phyloP scores from a whole-genome alignment of 2,888 invertebrate species.

The Timema podura region DNA sequence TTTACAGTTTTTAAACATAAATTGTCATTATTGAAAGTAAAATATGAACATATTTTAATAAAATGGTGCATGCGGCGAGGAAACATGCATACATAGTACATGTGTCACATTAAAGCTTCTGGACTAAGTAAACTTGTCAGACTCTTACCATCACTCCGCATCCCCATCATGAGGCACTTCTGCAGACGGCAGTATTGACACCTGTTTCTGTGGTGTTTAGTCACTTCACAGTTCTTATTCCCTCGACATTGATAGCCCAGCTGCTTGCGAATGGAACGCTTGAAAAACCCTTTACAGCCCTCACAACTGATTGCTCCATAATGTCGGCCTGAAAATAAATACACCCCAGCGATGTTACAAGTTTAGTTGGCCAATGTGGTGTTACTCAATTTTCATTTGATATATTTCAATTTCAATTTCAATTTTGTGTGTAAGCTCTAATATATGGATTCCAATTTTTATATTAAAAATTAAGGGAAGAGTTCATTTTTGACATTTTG shows the following conservation, averaged over 20 bases:
- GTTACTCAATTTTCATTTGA: no score
- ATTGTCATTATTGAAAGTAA: no score
- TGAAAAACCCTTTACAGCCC: conserved; percentile 98
- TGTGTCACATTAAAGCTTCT: no score
- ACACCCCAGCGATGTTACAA: no score
- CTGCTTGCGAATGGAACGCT: conserved; percentile 94
- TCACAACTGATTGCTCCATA: conserved; percentile 92
- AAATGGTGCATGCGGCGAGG: no score
- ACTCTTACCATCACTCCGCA: conserved; percentile 97
- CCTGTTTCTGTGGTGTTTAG: conserved; percentile 96
- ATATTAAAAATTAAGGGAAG: background rate
- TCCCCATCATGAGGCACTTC: conserved; percentile 96
- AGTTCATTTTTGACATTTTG: background rate
- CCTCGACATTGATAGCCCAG: conserved; percentile 96
- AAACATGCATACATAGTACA: background rate
- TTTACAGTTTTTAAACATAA: no score
- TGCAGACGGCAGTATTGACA: conserved; percentile 98
- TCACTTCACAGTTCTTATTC: conserved; percentile 94
- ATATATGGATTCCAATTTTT: background rate
- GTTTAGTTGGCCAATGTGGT: no score
- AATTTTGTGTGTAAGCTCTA: background rate
- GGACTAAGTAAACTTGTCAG: conserved; percentile 28
- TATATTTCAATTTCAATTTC: no score
- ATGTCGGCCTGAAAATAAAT: conserved; percentile 61
- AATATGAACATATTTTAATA: no score